Conservation (phyloP, 2,797 vertebrate genomes). For the Dendrocincla fuliginosa region DNA sequence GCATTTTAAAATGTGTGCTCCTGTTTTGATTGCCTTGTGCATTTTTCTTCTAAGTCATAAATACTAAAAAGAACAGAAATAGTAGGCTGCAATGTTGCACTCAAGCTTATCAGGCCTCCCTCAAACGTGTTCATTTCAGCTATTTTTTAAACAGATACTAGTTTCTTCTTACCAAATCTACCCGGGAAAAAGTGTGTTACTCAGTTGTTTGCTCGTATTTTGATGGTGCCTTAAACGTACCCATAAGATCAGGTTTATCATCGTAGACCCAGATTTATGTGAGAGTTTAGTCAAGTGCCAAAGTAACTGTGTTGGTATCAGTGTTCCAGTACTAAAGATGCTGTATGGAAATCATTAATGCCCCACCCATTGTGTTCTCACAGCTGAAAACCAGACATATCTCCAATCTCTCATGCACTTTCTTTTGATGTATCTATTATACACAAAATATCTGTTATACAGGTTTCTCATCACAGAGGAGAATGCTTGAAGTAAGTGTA, state of each 20-base stretch:
- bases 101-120: background rate
- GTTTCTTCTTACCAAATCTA: background rate
- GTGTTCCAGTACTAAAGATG: background rate
- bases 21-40: background rate
- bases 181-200: background rate
- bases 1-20: background rate
- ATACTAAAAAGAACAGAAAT: background rate
- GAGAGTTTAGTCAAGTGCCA: background rate
- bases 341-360: background rate
- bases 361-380: background rate
- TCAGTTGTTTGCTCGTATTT: background rate
- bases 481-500: background rate
- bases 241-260: background rate
- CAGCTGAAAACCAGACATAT: background rate
- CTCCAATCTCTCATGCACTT: background rate
- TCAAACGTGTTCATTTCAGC: background rate
- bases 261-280: background rate
- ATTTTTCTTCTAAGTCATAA: background rate
- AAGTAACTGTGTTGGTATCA: background rate
- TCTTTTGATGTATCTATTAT: background rate
- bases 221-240: background rate
- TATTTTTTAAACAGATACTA: background rate
- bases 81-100: background rate
- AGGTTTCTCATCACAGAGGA: background rate
- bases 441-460: background rate